Evolutionary conservation across 2,797 vertebrate species (phyloP).

Genomic region (Pangasius krempfi): DNA sequence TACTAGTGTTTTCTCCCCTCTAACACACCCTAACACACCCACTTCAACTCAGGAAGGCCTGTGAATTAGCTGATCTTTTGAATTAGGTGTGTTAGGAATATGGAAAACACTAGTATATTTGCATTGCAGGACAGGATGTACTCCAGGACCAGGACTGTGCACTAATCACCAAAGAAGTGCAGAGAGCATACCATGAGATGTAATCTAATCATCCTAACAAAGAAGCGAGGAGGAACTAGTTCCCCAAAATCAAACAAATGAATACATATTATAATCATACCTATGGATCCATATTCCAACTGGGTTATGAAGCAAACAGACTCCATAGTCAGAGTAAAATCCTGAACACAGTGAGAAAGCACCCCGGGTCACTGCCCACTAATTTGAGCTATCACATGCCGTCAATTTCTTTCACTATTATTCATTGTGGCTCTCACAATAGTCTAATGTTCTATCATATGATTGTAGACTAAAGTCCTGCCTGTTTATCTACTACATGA

Average conservation of each 20-base stretch:
- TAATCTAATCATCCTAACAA: neutral
- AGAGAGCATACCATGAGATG: neutral
- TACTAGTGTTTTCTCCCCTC: neutral
- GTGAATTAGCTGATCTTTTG: neutral
- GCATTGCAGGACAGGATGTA: neutral
- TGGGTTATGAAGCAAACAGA: constrained; percentile 41
- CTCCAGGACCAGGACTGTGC: neutral
- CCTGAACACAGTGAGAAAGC: constrained; percentile 22
- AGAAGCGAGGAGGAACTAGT: neutral
- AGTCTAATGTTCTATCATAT: constrained; percentile 38
- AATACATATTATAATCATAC: constrained; percentile 38
- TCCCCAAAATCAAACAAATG: neutral
- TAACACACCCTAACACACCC: neutral
- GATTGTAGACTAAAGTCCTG: neutral
- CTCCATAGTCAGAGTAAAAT: constrained; percentile 41
- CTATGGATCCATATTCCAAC: constrained; percentile 56
- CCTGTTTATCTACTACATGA: constrained; percentile 19
- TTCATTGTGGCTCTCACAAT: constrained; percentile 41
- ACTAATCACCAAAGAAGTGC: neutral
- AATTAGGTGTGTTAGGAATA: neutral
- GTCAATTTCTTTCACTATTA: constrained; percentile 37
- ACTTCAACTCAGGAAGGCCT: neutral
- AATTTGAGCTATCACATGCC: constrained; percentile 52
- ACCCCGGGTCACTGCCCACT: constrained; percentile 14
- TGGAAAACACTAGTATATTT: neutral